Percentiles rank a stretch among this genome's conserved stretches.
Conservation (phyloP, 2,797 vertebrate species). For the Chelonia mydas region DNA sequence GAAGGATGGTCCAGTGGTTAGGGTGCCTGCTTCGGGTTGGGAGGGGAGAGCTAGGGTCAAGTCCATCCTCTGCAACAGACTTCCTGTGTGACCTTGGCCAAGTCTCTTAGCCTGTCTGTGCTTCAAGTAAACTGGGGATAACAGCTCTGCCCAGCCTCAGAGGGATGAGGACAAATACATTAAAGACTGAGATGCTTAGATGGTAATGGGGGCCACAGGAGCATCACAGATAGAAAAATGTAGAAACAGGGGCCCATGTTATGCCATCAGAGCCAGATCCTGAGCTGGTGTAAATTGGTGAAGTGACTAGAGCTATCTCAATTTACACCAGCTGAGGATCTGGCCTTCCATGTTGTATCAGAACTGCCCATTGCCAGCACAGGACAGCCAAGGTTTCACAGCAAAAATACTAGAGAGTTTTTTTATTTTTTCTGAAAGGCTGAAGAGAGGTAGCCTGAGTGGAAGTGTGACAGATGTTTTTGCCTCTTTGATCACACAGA, state of each 20-base stretch:
- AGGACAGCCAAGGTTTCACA: neutral
- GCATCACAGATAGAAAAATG: neutral
- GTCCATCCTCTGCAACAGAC: neutral
- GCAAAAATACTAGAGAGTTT: neutral
- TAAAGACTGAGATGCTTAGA: neutral
- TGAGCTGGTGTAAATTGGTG: neutral
- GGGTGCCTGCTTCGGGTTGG: no score
- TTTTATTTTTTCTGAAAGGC: neutral
- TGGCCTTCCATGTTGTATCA: neutral
- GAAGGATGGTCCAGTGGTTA: neutral
- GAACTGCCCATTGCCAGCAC: neutral
- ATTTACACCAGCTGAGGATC: neutral
- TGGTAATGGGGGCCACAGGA: neutral
- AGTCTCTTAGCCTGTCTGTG: neutral
- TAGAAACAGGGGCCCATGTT: neutral
- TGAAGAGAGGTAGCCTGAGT: neutral
- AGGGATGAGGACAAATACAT: neutral
- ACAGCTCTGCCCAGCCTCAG: neutral
- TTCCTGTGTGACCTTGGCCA: neutral
- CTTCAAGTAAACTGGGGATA: neutral
- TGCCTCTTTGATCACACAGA: fast-evolving
- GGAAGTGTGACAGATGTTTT: neutral
- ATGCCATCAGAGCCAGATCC: neutral
- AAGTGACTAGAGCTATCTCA: neutral
- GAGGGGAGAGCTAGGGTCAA: no score